Evolutionary conservation across 2,797 vertebrate species (phyloP).

Genomic region (Agapornis canus): DNA sequence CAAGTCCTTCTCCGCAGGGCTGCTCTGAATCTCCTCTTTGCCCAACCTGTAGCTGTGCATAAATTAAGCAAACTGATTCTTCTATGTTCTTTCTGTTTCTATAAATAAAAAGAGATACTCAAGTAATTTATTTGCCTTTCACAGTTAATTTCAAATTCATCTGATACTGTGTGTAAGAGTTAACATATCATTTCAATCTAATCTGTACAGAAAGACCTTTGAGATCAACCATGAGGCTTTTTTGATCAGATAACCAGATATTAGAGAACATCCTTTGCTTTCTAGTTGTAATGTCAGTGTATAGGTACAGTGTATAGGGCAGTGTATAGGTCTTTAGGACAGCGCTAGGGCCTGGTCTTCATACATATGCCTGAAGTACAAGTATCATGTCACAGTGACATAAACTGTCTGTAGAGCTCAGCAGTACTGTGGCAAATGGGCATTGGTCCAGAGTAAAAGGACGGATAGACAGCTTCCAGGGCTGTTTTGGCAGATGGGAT

Average conservation of each 20-base stretch:
- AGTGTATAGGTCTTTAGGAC: neutral
- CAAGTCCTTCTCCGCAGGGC: too few relatives aligned
- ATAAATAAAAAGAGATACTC: neutral
- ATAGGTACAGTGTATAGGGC: neutral
- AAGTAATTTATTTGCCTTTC: conserved; percentile 13
- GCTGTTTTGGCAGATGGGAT: neutral
- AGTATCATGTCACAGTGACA: accelerated
- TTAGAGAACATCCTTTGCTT: neutral
- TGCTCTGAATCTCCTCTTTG: too few relatives aligned
- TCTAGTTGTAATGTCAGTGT: neutral
- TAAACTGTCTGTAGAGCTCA: accelerated
- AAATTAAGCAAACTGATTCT: neutral
- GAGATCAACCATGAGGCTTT: neutral
- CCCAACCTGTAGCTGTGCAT: too few relatives aligned
- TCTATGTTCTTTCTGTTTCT: neutral
- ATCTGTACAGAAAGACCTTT: neutral
- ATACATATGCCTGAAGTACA: neutral
- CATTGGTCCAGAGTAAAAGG: neutral
- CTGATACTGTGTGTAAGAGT: neutral
- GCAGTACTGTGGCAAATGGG: accelerated
- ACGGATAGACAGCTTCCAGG: neutral
- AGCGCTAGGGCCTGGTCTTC: neutral
- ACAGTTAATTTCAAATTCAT: conserved; percentile 14
- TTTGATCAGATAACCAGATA: neutral
- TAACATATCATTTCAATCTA: neutral